phyloP scores from a whole-genome alignment of 2,888 invertebrate species.

The Spodoptera littoralis region DNA sequence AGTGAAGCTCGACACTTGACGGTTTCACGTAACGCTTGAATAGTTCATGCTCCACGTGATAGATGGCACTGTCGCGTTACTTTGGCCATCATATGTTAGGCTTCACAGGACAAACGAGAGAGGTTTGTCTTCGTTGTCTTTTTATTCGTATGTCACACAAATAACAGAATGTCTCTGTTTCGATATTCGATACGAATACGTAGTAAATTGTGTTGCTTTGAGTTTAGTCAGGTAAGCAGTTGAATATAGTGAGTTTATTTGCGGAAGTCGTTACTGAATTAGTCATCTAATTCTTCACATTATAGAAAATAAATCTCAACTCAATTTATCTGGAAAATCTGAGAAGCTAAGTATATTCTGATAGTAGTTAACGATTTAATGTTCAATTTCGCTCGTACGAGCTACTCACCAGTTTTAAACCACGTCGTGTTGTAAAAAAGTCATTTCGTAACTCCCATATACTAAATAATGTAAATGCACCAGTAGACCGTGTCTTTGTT shows the following conservation, averaged over 20 bases:
- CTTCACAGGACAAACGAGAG: slow-evolving; percentile 17
- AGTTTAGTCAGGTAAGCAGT: neutral
- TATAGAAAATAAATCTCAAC: too few relatives aligned
- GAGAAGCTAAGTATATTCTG: neutral
- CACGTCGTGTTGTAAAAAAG: slow-evolving; percentile 40
- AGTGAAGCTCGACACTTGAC: slow-evolving; percentile 46
- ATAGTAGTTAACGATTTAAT: slow-evolving; percentile 25
- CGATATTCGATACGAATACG: neutral
- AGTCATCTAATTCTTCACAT: too few relatives aligned
- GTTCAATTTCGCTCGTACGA: slow-evolving; percentile 13
- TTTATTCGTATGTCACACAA: slow-evolving; percentile 15
- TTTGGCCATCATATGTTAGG: slow-evolving; percentile 36
- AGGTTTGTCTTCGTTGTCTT: slow-evolving; percentile 16
- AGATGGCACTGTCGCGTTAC: slow-evolving; percentile 44
- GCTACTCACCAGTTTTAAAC: slow-evolving; percentile 12
- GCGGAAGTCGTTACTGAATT: too few relatives aligned
- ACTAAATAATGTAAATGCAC: slow-evolving; percentile 28
- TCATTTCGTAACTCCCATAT: slow-evolving; percentile 21
- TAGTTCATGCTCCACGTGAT: slow-evolving; percentile 40
- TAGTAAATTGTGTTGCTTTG: neutral
- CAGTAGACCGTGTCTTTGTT: slow-evolving; percentile 17
- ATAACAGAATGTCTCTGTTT: slow-evolving; percentile 13
- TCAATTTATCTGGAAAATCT: too few relatives aligned
- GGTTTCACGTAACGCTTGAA: slow-evolving; percentile 42
- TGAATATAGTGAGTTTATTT: too few relatives aligned